Evolutionary conservation across 1,140 invertebrate genomes (phyloP), one percentile per base, ranked within the genome.

Genomic region (Hylaeus volcanicus): DNA sequence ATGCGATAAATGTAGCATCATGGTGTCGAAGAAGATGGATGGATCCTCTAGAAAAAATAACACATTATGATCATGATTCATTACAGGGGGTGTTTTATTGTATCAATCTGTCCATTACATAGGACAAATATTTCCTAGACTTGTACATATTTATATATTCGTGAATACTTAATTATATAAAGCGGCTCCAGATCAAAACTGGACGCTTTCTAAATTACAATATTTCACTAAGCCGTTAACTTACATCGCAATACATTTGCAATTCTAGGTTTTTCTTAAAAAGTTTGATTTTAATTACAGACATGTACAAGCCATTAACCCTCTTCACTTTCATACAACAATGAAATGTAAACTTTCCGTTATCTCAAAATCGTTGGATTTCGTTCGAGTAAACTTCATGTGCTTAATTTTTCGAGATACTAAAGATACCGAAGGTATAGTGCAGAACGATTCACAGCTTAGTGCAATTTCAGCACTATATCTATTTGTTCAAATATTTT

Each of bases 1-100:
- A 45, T 45, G 43, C 1, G 5, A 45, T 45, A 45, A 45, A 4
- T 5, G 11, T 45, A 45, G 63, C 14, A 53, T 48, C 48, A 3
- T 8, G 0, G 39, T 41, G 11, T 12, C n/a, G 43, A 61, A 15
- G 15, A 58, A 45, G 4, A 45, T 12, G 41, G 39, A 43, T 60
- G 69, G 69, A 58, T 60, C 39, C 14, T 43, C 3, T 48, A 14
- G 5, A 61, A 73, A 61, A 61, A 41, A 55, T 51, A 53, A 53
- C 15, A 14, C 26, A 26, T 5, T n/a, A n/a, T 2, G 14, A 6
- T 6, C 1, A 26, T n/a, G 14, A 43, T 55, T 51, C 9, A 53
- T 70, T 53, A 15, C 14, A 61, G 12, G 37, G 51, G 37, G 15
- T 77, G 3, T 41, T 77, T 77, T 70, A 77, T 77, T 77, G 55